Evolutionary conservation across 1,140 invertebrate genomes (phyloP).

Genomic region (Cydia strobilella): DNA sequence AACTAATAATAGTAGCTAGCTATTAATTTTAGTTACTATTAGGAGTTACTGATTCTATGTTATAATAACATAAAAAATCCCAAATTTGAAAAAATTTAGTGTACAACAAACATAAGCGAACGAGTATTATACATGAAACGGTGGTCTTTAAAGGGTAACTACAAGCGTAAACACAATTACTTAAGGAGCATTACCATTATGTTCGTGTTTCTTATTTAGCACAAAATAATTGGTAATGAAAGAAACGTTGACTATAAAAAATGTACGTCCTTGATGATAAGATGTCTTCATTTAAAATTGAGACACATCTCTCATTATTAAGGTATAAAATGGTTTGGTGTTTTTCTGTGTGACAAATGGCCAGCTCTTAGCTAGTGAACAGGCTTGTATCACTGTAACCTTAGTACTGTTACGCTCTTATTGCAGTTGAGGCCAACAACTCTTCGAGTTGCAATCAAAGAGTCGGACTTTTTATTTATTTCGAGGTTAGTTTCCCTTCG

Average conservation of each 20-base stretch:
- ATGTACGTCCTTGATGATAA: neutral
- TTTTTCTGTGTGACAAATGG: neutral
- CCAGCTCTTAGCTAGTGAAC: neutral
- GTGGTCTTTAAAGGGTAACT: neutral
- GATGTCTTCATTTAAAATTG: neutral
- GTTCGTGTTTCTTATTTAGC: neutral
- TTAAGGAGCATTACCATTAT: neutral
- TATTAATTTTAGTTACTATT: too few relatives aligned
- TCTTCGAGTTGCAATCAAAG: neutral
- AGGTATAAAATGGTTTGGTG: neutral
- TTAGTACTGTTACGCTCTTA: neutral
- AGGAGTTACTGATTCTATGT: too few relatives aligned
- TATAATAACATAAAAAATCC: too few relatives aligned
- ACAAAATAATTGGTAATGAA: conserved; percentile 12
- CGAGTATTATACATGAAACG: too few relatives aligned
- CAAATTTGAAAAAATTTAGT: too few relatives aligned
- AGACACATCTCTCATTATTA: neutral
- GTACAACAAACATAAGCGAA: too few relatives aligned
- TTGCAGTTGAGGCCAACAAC: neutral
- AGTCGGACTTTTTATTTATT: neutral
- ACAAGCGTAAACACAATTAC: neutral
- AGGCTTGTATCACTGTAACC: neutral
- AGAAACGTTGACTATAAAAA: conserved; percentile 10
- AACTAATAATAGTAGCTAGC: too few relatives aligned
- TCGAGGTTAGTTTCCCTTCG: neutral